Percentiles rank a stretch among this genome's conserved stretches.
These are phyloP conservation scores for Onychostoma macrolepis DNA, from an alignment of 2,113 vertebrate genomes.

Conservation along the genomic window DNA sequence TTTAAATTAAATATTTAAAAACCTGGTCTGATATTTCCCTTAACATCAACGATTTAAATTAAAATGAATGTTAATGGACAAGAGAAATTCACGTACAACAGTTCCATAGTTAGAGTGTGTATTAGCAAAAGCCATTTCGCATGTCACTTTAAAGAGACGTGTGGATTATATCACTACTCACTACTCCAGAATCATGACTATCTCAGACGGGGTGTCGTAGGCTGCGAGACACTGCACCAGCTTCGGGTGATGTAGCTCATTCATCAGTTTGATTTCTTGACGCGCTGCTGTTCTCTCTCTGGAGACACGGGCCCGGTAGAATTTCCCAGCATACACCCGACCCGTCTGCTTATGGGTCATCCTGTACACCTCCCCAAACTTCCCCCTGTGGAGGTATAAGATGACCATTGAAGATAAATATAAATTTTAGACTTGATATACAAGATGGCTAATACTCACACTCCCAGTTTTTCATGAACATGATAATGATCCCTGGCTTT, in stretches of 20 bases:
- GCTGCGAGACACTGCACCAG: slow-evolving; percentile 84
- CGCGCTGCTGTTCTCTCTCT: slow-evolving; percentile 74
- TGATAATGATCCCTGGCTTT: slow-evolving; percentile 76
- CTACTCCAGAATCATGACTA: slow-evolving; percentile 89
- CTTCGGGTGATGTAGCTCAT: slow-evolving; percentile 80
- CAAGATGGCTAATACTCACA: slow-evolving; percentile 73
- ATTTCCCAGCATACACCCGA: slow-evolving; percentile 81
- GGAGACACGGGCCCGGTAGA: slow-evolving; percentile 70
- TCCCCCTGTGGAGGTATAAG: slow-evolving; percentile 72
- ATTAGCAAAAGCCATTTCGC: too few relatives aligned
- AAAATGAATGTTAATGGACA: background rate
- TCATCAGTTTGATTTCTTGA: slow-evolving; percentile 85
- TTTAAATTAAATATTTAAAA: background rate
- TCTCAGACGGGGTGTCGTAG: slow-evolving; percentile 73
- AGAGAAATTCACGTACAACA: background rate
- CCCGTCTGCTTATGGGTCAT: slow-evolving; percentile 79
- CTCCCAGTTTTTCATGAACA: slow-evolving; percentile 82
- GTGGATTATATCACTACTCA: slow-evolving; percentile 68
- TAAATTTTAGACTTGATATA: background rate
- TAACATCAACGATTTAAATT: too few relatives aligned
- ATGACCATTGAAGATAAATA: background rate
- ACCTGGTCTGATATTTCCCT: background rate
- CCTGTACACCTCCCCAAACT: slow-evolving; percentile 81
- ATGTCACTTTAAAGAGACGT: too few relatives aligned
- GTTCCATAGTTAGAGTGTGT: too few relatives aligned